These are phyloP conservation scores for Macroglossus sobrinus DNA, from an alignment of 2,113 vertebrate species.

Conservation along the genomic window DNA sequence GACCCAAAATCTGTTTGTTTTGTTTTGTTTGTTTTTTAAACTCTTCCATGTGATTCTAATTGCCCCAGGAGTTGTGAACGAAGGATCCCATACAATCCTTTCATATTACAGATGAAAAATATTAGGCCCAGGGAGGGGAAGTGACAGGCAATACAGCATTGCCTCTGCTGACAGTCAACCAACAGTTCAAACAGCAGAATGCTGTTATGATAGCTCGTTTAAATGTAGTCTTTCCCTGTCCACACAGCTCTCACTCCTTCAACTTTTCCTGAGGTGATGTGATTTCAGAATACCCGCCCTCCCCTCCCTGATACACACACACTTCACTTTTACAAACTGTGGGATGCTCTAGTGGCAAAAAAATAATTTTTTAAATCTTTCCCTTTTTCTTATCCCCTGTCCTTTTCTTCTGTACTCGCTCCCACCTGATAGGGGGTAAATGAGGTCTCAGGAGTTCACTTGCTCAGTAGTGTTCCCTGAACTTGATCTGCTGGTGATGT, in stretches of 20 bases:
- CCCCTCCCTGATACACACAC: not conserved
- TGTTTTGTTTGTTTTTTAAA: not conserved
- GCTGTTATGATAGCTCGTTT: not conserved
- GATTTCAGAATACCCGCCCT: not conserved
- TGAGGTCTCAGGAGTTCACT: conserved; percentile 67
- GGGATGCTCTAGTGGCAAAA: not conserved
- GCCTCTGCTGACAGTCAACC: not conserved
- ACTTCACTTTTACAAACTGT: not conserved
- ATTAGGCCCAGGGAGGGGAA: not conserved
- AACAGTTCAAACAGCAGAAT: not conserved
- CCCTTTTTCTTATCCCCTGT: not conserved
- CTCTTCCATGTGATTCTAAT: conserved; percentile 5
- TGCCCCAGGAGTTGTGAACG: not conserved
- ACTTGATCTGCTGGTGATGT: conserved; percentile 59
- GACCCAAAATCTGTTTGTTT: not conserved
- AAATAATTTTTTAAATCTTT: not conserved
- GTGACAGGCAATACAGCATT: not conserved
- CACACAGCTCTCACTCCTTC: not conserved
- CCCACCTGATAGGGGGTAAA: conserved; percentile 21
- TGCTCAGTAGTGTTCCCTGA: conserved; percentile 43
- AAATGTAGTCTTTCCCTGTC: not conserved
- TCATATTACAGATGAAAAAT: not conserved
- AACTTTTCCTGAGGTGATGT: not conserved
- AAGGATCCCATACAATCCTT: not conserved
- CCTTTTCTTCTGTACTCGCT: not conserved